Evolutionary conservation across 2,113 vertebrate species (phyloP).

Genomic region (Paradisaea rubra): DNA sequence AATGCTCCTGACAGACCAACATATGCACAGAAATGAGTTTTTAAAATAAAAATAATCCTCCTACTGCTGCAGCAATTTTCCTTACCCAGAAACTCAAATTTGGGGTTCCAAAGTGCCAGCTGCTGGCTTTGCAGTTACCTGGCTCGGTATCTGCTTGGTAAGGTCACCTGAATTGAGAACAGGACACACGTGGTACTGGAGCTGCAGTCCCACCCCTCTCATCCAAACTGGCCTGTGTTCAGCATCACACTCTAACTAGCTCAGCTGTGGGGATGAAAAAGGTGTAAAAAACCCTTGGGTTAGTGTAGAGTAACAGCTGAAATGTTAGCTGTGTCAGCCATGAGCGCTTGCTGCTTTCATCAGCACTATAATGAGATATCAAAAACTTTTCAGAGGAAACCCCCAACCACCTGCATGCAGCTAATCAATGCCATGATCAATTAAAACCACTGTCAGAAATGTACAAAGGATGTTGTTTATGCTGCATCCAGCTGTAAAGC

Average conservation of each 20-base stretch:
- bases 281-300: not conserved
- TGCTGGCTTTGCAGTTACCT: not conserved
- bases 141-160: not conserved
- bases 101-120: not conserved
- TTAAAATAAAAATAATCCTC: not conserved
- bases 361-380: not conserved
- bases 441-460: not conserved
- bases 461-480: not conserved
- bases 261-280: not conserved
- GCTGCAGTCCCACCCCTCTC: not conserved
- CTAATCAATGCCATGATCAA: not conserved
- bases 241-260: not conserved
- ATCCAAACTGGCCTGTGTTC: not conserved
- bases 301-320: not conserved
- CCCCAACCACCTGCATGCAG: not conserved
- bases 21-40: not conserved
- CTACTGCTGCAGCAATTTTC: not conserved
- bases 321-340: accelerated
- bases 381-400: not conserved
- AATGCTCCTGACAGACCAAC: not conserved
- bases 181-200: not conserved
- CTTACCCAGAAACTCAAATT: not conserved
- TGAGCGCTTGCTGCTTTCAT: accelerated
- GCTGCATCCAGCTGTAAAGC: not conserved
- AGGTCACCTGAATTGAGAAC: not conserved